A percentile compares a stretch with the other conserved stretches of the same genome.
Evolutionary conservation across 2,113 vertebrate species (phyloP).

Genomic region (Halcyon malimbica): DNA sequence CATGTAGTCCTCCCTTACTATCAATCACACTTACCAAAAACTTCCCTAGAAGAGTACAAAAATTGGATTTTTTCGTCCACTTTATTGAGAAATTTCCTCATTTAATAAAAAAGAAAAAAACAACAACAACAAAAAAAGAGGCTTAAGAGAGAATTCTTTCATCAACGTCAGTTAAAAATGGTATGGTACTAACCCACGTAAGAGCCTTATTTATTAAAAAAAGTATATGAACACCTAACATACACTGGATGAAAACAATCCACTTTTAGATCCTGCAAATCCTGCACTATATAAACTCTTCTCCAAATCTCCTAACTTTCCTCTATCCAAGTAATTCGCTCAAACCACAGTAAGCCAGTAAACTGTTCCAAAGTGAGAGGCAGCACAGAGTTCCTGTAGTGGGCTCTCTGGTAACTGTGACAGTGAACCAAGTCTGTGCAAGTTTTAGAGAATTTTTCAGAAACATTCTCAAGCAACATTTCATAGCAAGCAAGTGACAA

Average conservation of each 20-base stretch:
- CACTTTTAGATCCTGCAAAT: background rate
- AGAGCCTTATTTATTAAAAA: background rate
- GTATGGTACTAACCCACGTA: background rate
- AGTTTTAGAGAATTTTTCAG: background rate
- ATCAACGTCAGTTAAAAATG: background rate
- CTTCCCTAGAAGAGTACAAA: background rate
- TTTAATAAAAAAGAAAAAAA: background rate
- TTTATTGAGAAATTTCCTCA: background rate
- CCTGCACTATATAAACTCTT: background rate
- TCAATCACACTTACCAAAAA: background rate
- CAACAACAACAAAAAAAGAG: background rate
- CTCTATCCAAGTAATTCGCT: background rate
- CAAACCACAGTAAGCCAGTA: background rate
- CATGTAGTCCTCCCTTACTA: background rate
- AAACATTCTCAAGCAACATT: background rate
- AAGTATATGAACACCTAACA: background rate
- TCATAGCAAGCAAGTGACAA: background rate
- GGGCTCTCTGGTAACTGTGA: background rate
- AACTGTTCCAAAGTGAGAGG: background rate
- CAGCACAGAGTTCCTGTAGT: background rate
- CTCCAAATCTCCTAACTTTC: background rate
- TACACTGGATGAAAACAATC: background rate
- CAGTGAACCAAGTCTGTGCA: background rate
- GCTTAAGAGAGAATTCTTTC: background rate
- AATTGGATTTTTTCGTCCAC: background rate